Evolutionary conservation across 2,888 invertebrate genomes (phyloP).

Genomic region (Drosophila leonis): DNA sequence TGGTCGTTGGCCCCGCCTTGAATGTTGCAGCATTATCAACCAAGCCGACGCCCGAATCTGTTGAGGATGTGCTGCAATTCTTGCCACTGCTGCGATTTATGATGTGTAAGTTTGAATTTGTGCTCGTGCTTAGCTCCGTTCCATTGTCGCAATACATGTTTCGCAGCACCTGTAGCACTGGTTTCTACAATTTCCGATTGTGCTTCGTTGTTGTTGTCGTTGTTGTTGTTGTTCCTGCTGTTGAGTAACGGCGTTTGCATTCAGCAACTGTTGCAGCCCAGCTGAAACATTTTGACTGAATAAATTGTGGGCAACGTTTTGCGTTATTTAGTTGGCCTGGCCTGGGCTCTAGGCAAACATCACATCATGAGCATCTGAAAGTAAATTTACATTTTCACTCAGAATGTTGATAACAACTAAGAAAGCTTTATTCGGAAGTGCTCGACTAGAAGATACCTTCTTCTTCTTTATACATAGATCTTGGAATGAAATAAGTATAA

Average conservation of each 20-base stretch:
- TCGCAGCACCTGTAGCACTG: conserved; percentile 15
- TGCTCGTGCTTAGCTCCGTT: conserved; percentile 61
- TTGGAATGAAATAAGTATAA: too few relatives aligned
- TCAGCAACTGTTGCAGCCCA: conserved; percentile 21
- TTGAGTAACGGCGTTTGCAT: conserved; percentile 1
- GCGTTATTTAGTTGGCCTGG: conserved; percentile 16
- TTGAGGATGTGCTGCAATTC: conserved; percentile 80
- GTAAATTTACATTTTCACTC: conserved; percentile 42
- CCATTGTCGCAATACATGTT: conserved; percentile 74
- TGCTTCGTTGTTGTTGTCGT: not conserved
- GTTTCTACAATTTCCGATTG: conserved; percentile 4
- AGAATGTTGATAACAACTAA: conserved; percentile 10
- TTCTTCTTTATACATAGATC: too few relatives aligned
- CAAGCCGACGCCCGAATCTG: conserved; percentile 83
- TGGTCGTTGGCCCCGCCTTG: conserved; percentile 46
- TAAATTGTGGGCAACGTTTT: not conserved
- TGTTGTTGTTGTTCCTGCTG: not conserved
- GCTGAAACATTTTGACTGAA: conserved; percentile 23
- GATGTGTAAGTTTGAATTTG: conserved; percentile 44
- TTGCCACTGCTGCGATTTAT: conserved; percentile 62
- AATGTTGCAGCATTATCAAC: conserved; percentile 73
- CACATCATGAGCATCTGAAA: conserved; percentile 62
- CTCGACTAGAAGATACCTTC: not conserved
- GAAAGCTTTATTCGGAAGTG: not conserved
- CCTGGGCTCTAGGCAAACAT: conserved; percentile 50